Percentiles rank a stretch among this genome's conserved stretches.
Evolutionary conservation across 2,888 invertebrate species (phyloP).

Genomic region (Archips crataeganus): DNA sequence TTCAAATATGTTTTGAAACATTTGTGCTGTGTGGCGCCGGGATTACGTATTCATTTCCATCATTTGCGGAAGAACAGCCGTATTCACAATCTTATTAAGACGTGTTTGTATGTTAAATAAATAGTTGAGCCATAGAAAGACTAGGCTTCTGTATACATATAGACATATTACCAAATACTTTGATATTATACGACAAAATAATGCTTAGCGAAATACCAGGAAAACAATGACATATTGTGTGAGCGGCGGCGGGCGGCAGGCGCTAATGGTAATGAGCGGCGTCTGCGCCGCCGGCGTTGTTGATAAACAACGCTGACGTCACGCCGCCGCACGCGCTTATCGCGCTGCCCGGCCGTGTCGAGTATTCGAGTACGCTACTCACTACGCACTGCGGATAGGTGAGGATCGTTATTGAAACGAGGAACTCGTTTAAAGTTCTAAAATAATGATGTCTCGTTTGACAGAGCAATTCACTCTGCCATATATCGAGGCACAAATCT

Average conservation of each 20-base stretch:
- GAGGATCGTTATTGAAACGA: not conserved
- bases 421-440: not conserved
- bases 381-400: not conserved
- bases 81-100: no score
- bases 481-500: not conserved
- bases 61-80: no score
- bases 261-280: conserved; percentile 6
- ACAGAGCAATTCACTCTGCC: not conserved
- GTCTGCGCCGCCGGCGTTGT: conserved; percentile 32
- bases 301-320: conserved; percentile 41
- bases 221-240: not conserved
- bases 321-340: conserved; percentile 20
- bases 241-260: not conserved
- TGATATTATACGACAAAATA: not conserved
- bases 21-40: no score
- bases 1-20: no score
- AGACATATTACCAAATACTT: not conserved
- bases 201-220: not conserved
- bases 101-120: no score
- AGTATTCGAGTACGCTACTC: not conserved
- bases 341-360: not conserved
- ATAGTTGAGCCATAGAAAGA: no score
- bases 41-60: no score
- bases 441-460: not conserved
- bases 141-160: no score